Evolutionary conservation across 2,888 invertebrate genomes (phyloP).

Genomic region (Argyresthia goedartella): DNA sequence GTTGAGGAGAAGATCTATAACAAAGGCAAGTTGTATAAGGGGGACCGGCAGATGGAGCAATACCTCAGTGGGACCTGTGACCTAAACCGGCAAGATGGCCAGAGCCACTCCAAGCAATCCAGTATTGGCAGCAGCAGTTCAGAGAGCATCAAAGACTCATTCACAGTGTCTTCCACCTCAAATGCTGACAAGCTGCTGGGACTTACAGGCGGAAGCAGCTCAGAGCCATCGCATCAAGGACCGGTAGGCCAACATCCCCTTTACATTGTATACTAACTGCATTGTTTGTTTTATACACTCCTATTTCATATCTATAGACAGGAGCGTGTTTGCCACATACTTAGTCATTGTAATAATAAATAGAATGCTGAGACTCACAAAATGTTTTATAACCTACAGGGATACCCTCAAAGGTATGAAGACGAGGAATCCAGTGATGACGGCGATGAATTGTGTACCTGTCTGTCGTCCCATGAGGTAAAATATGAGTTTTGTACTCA

Average conservation of each 20-base stretch:
- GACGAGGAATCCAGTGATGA: conserved; percentile 60
- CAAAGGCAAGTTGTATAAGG: conserved; percentile 57
- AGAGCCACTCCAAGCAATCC: conserved; percentile 50
- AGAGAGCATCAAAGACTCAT: conserved; percentile 40
- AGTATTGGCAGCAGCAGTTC: conserved; percentile 50
- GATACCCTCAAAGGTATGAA: conserved; percentile 32
- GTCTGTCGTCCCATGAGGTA: conserved; percentile 58
- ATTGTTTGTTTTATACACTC: too few relatives aligned
- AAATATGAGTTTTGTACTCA: neutral
- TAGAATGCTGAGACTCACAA: neutral
- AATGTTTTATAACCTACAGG: conserved; percentile 25
- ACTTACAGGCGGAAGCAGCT: conserved; percentile 14
- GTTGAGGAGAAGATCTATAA: conserved; percentile 53
- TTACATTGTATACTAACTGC: too few relatives aligned
- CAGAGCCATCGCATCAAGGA: conserved; percentile 11
- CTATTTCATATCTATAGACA: too few relatives aligned
- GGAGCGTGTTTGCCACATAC: too few relatives aligned
- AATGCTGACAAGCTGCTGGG: conserved; percentile 57
- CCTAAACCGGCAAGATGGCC: conserved; percentile 21
- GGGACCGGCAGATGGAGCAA: conserved; percentile 34
- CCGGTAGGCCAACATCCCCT: conserved; percentile 19
- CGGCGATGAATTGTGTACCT: conserved; percentile 50
- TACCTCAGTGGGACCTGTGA: conserved; percentile 33
- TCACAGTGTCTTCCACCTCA: conserved; percentile 52
- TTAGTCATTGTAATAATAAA: neutral